A percentile compares a stretch with the other conserved stretches of the same genome.
Conservation (phyloP, 2,113 vertebrate species). For the Erythrolamprus reginae region DNA sequence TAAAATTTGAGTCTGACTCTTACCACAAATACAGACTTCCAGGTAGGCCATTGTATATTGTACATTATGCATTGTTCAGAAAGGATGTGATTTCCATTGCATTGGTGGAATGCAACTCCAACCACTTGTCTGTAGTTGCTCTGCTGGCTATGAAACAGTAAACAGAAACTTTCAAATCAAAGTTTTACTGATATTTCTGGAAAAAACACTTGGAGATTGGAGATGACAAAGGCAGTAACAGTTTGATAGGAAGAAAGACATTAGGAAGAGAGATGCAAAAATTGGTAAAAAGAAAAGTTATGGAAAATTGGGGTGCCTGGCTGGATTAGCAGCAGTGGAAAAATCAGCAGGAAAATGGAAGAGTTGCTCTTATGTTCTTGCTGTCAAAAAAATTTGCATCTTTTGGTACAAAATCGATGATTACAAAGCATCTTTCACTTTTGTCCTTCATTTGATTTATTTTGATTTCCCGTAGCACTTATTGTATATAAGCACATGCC, state of each 20-base stretch:
- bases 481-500: not conserved
- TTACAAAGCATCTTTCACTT: not conserved
- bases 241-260: not conserved
- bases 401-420: not conserved
- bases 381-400: not conserved
- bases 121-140: not conserved
- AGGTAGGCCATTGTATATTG: not conserved
- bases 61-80: not conserved
- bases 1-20: not conserved
- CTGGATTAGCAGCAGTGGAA: not conserved
- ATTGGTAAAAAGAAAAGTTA: not conserved
- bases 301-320: not conserved
- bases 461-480: not conserved
- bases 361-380: not conserved
- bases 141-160: not conserved
- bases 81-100: not conserved
- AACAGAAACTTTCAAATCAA: not conserved
- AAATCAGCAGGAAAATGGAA: not conserved
- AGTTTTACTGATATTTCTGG: not conserved
- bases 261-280: not conserved
- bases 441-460: constrained; percentile 1
- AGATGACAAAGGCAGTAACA: not conserved
- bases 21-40: not conserved
- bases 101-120: not conserved
- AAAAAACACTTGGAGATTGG: not conserved